A percentile compares a stretch with the other conserved stretches of the same genome.
Conservation (phyloP, 2,888 invertebrate genomes). For the Lepetodrilus schrolli region DNA sequence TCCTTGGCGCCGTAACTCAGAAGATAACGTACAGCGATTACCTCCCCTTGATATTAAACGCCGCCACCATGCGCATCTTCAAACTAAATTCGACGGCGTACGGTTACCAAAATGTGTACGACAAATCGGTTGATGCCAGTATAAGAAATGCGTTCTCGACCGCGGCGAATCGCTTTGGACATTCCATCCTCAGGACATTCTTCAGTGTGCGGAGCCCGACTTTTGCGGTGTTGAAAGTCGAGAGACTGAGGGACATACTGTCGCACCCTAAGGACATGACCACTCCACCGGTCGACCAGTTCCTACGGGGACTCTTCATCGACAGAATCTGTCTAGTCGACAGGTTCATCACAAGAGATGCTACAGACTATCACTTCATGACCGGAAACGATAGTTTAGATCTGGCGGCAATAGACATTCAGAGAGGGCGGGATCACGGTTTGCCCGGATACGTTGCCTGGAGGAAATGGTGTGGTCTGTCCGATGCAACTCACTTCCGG, state of each 20-base stretch:
- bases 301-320: neutral
- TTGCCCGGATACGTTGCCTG: neutral
- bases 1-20: constrained; percentile 84
- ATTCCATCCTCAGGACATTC: neutral
- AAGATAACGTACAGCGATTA: constrained; percentile 75
- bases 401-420: neutral
- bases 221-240: neutral
- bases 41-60: constrained; percentile 87
- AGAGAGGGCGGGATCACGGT: constrained; percentile 4
- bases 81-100: neutral
- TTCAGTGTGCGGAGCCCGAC: neutral
- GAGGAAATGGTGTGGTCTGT: constrained; percentile 1
- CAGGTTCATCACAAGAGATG: neutral
- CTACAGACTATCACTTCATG: neutral
- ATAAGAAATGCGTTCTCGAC: neutral
- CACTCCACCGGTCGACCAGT: neutral
- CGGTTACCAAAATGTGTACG: neutral
- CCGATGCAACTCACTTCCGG: neutral
- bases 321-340: neutral
- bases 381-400: neutral
- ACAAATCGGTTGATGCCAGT: neutral
- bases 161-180: neutral
- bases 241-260: neutral
- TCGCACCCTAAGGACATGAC: neutral
- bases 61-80: neutral